Evolutionary conservation across 2,888 invertebrate genomes (phyloP).

Genomic region (Gonocerus acuteangulatus): DNA sequence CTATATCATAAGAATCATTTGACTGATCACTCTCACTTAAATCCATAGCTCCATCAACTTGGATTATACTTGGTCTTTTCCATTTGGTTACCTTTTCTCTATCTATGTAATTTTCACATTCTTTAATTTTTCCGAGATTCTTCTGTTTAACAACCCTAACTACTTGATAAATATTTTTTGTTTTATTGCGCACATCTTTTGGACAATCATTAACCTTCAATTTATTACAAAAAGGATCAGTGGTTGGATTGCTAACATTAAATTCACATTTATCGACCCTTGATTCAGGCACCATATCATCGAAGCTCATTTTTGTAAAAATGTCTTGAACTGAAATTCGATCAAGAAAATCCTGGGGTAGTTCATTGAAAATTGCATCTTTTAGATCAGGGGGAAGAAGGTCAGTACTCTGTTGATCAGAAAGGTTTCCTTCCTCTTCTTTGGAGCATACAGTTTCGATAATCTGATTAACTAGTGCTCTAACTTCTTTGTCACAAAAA

Average conservation of each 20-base stretch:
- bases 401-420: conserved; percentile 69
- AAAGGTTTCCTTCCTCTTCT: conserved; percentile 51
- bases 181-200: not conserved
- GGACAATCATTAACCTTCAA: not conserved
- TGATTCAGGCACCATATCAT: conserved; percentile 29
- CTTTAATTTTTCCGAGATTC: conserved; percentile 14
- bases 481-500: conserved; percentile 42
- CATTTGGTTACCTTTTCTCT: conserved; percentile 26
- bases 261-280: conserved; percentile 10
- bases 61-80: conserved; percentile 43
- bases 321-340: conserved; percentile 82
- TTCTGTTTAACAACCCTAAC: conserved; percentile 17
- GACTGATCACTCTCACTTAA: conserved; percentile 42
- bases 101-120: conserved; percentile 20
- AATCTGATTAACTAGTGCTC: conserved; percentile 53
- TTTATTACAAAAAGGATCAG: not conserved
- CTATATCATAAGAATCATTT: conserved; percentile 46
- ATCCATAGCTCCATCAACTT: conserved; percentile 54
- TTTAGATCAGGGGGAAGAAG: conserved; percentile 76
- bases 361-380: conserved; percentile 77
- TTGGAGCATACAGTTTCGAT: conserved; percentile 55
- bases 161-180: conserved; percentile 7
- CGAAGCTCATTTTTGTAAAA: conserved; percentile 45
- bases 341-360: conserved; percentile 72
- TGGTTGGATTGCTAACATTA: not conserved